Conservation (phyloP, 2,797 vertebrate species). For the Periparus ater region DNA sequence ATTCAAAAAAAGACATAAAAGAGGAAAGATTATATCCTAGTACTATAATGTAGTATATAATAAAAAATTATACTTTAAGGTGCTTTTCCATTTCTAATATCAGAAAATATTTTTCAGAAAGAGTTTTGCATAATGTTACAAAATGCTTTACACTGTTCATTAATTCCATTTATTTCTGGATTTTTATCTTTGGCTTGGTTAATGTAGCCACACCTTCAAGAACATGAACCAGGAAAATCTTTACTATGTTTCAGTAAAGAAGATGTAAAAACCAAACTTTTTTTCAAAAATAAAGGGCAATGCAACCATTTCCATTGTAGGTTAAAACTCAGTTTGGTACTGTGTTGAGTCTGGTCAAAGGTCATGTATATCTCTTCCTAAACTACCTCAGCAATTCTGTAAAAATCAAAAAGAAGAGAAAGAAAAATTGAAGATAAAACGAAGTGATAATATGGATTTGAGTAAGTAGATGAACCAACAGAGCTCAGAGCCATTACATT, state of each 20-base stretch:
- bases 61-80: fast-evolving
- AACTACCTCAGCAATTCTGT: not conserved
- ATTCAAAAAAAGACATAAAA: not conserved
- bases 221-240: not conserved
- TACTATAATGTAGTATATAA: not conserved
- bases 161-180: not conserved
- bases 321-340: not conserved
- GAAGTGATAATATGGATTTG: not conserved
- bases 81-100: not conserved
- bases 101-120: not conserved
- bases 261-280: not conserved
- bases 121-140: not conserved
- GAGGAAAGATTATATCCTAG: not conserved
- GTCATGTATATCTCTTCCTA: not conserved
- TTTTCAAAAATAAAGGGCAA: not conserved
- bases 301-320: not conserved
- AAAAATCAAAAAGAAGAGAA: not conserved
- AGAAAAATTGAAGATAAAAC: not conserved
- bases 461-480: not conserved
- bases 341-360: not conserved
- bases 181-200: not conserved
- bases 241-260: not conserved
- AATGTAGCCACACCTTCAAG: not conserved
- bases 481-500: not conserved
- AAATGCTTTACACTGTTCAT: not conserved